Conservation (phyloP, 1,140 invertebrate genomes). For the Dryas iulia region DNA sequence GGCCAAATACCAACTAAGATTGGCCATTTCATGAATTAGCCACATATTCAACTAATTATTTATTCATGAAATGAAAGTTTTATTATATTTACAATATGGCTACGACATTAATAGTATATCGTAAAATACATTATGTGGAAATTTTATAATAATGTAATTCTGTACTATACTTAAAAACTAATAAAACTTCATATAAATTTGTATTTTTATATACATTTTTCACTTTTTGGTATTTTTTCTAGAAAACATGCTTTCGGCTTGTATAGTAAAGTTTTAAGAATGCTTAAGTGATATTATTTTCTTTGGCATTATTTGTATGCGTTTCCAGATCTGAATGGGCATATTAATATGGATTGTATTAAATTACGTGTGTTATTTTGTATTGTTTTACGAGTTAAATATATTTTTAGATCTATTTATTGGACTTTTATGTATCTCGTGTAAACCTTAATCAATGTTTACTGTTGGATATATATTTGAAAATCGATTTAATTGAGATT, state of each 20-base stretch:
- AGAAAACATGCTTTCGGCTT: background rate
- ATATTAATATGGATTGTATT: slow-evolving; percentile 10
- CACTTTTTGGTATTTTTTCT: background rate
- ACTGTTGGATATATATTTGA: background rate
- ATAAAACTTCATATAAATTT: background rate
- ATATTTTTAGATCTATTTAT: slow-evolving; percentile 21
- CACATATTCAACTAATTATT: no score
- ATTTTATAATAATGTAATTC: background rate
- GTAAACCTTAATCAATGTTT: background rate
- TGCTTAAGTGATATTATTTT: background rate
- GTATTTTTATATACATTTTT: background rate
- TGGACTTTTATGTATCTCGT: background rate
- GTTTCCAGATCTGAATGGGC: slow-evolving; percentile 46
- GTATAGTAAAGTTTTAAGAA: background rate
- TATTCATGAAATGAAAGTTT: no score
- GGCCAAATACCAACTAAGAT: no score
- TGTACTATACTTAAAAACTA: background rate
- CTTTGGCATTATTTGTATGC: slow-evolving; percentile 3
- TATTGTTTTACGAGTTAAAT: slow-evolving; percentile 6
- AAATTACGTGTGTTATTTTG: background rate
- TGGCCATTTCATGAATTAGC: no score
- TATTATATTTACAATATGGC: no score
- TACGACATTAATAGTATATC: no score
- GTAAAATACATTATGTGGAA: background rate
- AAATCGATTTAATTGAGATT: background rate